Evolutionary conservation across 1,140 invertebrate genomes (phyloP).

Genomic region (Ephestia elutella): DNA sequence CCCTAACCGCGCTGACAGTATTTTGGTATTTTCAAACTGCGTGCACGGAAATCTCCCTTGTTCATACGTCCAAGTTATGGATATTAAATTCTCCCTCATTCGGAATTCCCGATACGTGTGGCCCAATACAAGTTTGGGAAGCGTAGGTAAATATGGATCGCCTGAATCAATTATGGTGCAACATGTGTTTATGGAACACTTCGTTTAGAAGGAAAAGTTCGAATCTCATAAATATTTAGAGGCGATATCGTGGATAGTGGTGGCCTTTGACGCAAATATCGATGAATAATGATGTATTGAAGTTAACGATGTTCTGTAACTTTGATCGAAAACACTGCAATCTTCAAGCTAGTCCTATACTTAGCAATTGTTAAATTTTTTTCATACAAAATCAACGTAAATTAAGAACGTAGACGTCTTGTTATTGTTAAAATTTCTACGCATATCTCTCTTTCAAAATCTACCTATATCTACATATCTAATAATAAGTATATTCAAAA

Average conservation of each 20-base stretch:
- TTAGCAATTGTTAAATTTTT: too few relatives aligned
- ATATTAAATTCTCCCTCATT: conserved; percentile 17
- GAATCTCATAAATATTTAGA: not conserved
- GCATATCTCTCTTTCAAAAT: too few relatives aligned
- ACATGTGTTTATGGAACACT: not conserved
- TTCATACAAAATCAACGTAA: too few relatives aligned
- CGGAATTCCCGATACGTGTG: conserved; percentile 12
- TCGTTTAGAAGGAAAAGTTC: not conserved
- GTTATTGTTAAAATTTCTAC: too few relatives aligned
- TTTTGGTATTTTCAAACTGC: conserved; percentile 9
- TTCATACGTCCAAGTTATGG: conserved; percentile 15
- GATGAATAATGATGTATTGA: not conserved
- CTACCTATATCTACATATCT: too few relatives aligned
- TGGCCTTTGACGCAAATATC: not conserved
- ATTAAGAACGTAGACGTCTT: too few relatives aligned
- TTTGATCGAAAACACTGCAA: not conserved
- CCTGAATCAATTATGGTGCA: not conserved
- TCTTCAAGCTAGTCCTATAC: not conserved
- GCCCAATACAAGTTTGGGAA: conserved; percentile 16
- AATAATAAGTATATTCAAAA: too few relatives aligned
- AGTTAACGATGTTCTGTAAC: not conserved
- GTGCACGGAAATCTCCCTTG: conserved; percentile 12
- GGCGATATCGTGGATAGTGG: not conserved
- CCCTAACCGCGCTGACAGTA: conserved; percentile 10
- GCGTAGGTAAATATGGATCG: conserved; percentile 24